These are phyloP conservation scores for Syndactyla subalaris DNA, from an alignment of 2,797 vertebrate genomes.

Conservation along the genomic window DNA sequence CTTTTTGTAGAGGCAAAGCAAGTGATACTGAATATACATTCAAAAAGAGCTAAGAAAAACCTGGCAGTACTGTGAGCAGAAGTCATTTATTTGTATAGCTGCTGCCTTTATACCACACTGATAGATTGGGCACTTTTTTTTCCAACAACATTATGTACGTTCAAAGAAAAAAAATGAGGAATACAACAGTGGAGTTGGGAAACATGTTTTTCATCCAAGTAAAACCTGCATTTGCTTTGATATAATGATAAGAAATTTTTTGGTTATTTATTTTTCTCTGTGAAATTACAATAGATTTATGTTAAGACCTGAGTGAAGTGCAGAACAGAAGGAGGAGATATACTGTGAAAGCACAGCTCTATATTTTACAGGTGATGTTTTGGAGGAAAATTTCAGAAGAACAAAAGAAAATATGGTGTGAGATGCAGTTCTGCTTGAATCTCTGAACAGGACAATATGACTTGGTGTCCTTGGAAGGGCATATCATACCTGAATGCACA, in stretches of 20 bases:
- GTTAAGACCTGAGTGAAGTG: background rate
- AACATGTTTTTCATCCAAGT: background rate
- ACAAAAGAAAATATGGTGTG: background rate
- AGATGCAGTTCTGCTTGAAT: background rate
- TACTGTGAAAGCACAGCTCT: background rate
- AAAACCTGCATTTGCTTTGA: background rate
- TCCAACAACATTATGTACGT: background rate
- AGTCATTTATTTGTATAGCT: background rate
- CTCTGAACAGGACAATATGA: background rate
- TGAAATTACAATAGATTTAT: conserved; percentile 1
- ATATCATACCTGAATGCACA: background rate
- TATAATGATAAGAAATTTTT: background rate
- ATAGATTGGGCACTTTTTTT: background rate
- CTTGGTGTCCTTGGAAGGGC: background rate
- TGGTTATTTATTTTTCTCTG: background rate
- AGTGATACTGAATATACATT: background rate
- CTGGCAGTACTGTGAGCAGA: background rate
- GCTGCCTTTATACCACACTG: background rate
- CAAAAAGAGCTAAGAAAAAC: background rate
- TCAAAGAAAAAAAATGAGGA: background rate
- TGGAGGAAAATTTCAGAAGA: background rate
- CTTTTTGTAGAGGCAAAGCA: background rate
- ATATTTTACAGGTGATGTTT: background rate
- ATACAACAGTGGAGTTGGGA: background rate
- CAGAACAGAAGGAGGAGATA: background rate